Evolutionary conservation across 2,113 vertebrate genomes (phyloP).

Genomic region (Ciconia boyciana): DNA sequence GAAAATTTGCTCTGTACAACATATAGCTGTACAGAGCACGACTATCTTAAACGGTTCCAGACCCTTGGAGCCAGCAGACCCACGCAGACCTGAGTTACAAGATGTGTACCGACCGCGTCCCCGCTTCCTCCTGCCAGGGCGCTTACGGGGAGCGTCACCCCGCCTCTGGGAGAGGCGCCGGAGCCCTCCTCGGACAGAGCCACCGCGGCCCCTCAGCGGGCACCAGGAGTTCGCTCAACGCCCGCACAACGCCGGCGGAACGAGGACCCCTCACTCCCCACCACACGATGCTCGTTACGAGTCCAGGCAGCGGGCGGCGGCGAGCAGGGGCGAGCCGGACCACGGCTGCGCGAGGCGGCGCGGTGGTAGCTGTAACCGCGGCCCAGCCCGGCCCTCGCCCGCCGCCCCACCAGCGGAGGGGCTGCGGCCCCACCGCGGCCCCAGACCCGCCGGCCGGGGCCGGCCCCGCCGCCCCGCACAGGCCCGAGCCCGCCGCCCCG

Average conservation of each 20-base stretch:
- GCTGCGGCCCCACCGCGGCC: neutral
- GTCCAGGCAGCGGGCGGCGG: neutral
- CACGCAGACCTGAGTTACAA: accelerated
- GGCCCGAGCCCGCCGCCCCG: neutral
- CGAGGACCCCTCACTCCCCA: neutral
- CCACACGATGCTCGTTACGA: neutral
- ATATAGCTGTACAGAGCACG: accelerated
- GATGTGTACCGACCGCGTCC: no score
- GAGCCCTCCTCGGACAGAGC: neutral
- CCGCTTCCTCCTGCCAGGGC: neutral
- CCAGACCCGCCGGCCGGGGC: neutral
- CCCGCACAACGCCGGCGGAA: neutral
- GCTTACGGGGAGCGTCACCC: neutral
- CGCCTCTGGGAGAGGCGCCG: no score
- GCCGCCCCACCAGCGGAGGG: no score
- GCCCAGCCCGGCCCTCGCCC: no score
- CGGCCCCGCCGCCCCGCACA: neutral
- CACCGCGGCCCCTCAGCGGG: neutral
- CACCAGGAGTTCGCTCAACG: neutral
- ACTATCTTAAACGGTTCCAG: accelerated
- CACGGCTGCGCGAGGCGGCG: neutral
- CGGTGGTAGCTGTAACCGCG: no score
- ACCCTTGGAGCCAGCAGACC: accelerated
- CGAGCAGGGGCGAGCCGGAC: neutral
- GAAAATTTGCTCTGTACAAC: no score